phyloP scores from a whole-genome alignment of 2,888 invertebrate genomes.

The Sinodicranocentrus sp. region DNA sequence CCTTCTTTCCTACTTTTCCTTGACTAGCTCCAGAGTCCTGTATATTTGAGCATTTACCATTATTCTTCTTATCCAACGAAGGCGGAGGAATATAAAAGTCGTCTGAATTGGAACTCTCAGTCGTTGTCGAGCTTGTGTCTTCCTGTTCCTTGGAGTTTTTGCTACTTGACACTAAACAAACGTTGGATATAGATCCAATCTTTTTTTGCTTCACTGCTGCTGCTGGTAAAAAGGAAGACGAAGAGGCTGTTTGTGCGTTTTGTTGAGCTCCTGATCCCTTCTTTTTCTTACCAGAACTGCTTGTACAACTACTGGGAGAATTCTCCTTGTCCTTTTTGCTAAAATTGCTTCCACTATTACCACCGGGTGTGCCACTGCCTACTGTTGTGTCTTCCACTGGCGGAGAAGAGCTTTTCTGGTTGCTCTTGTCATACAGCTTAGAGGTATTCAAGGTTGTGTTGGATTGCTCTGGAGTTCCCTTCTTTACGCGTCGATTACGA shows the following conservation, averaged over 20 bases:
- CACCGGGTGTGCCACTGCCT: slow-evolving; percentile 17
- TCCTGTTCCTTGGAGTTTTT: slow-evolving; percentile 79
- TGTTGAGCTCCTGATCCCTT: slow-evolving; percentile 61
- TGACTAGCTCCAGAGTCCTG: slow-evolving; percentile 47
- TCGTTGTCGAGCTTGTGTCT: slow-evolving; percentile 86
- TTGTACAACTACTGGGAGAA: slow-evolving; percentile 40
- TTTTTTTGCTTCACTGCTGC: slow-evolving; percentile 37
- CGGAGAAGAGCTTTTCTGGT: slow-evolving; percentile 59
- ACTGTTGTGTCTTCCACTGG: slow-evolving; percentile 47
- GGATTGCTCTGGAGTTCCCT: slow-evolving; percentile 9
- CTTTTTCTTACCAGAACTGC: slow-evolving; percentile 25
- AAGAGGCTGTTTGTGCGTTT: slow-evolving; percentile 47
- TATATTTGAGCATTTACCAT: slow-evolving; percentile 39
- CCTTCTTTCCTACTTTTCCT: slow-evolving; percentile 47
- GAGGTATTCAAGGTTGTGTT: background rate
- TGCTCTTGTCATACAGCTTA: slow-evolving; percentile 54
- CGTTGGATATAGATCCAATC: slow-evolving; percentile 44
- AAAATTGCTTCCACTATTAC: slow-evolving; percentile 13
- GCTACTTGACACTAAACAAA: slow-evolving; percentile 40
- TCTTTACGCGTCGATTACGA: slow-evolving; percentile 50
- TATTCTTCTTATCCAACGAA: slow-evolving; percentile 55
- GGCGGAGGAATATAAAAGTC: slow-evolving; percentile 78
- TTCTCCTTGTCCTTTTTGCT: slow-evolving; percentile 66
- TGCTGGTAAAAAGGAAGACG: background rate
- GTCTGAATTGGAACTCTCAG: slow-evolving; percentile 84